Evolutionary conservation across 2,888 invertebrate genomes (phyloP).

Genomic region (Drosophila nigricruria): DNA sequence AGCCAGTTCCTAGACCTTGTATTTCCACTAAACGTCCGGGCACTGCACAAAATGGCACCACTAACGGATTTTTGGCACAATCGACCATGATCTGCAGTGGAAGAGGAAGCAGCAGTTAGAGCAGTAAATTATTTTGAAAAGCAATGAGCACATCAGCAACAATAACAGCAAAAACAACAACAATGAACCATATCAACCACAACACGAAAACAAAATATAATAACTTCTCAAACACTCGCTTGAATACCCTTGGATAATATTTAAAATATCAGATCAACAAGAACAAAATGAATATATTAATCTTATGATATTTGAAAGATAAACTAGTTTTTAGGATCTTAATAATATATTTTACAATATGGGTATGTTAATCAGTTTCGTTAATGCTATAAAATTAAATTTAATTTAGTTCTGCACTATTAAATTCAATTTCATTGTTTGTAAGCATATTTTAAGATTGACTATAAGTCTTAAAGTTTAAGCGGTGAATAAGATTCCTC

Average conservation of each 20-base stretch:
- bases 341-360: too few relatives aligned
- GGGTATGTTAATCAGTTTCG: not conserved
- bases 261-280: too few relatives aligned
- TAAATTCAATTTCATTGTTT: not conserved
- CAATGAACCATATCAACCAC: slow-evolving; percentile 46
- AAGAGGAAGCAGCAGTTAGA: slow-evolving; percentile 57
- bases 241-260: slow-evolving; percentile 28
- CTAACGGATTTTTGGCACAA: slow-evolving; percentile 91
- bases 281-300: too few relatives aligned
- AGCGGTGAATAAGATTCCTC: not conserved
- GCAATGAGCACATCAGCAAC: slow-evolving; percentile 55
- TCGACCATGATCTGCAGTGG: slow-evolving; percentile 91
- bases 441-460: not conserved
- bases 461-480: not conserved
- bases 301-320: too few relatives aligned
- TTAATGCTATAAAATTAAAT: too few relatives aligned
- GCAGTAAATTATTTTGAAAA: slow-evolving; percentile 72
- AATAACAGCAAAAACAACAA: slow-evolving; percentile 44
- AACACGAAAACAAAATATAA: slow-evolving; percentile 31
- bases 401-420: too few relatives aligned
- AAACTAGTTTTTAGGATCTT: too few relatives aligned
- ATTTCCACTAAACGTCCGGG: slow-evolving; percentile 92
- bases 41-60: slow-evolving; percentile 92
- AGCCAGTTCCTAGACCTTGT: slow-evolving; percentile 89
- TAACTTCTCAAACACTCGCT: not conserved